Evolutionary conservation across 1,140 invertebrate genomes (phyloP).

Genomic region (Bombus waltoni): DNA sequence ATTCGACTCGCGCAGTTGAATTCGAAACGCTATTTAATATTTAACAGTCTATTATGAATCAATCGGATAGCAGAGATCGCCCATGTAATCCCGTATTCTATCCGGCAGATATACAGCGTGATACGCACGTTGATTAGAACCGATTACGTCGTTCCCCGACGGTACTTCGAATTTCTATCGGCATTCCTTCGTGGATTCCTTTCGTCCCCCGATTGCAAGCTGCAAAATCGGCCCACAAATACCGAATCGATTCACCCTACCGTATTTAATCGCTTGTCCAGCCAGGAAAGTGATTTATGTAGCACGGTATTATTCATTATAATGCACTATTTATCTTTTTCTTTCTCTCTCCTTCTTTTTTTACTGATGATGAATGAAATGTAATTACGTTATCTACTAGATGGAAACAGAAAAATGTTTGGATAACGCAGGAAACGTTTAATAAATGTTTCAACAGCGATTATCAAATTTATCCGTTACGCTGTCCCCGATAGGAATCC

Average conservation of each 20-base stretch:
- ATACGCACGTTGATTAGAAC: constrained; percentile 62
- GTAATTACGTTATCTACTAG: neutral
- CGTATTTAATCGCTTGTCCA: neutral
- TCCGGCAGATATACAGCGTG: constrained; percentile 37
- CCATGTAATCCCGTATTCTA: constrained; percentile 56
- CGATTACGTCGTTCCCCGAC: constrained; percentile 55
- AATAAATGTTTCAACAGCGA: neutral
- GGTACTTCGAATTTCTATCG: constrained; percentile 54
- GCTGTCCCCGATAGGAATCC: constrained; percentile 5
- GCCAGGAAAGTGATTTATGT: neutral
- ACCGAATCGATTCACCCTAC: neutral
- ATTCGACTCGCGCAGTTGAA: constrained; percentile 17
- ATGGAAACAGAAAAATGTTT: neutral
- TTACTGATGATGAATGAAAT: neutral
- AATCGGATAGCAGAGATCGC: constrained; percentile 49
- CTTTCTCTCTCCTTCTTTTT: neutral
- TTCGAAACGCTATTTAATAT: constrained; percentile 53
- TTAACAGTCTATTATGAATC: constrained; percentile 59
- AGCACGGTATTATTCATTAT: neutral
- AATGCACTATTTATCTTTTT: neutral
- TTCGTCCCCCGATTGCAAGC: constrained; percentile 22
- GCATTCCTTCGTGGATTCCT: constrained; percentile 40
- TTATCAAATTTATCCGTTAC: constrained; percentile 21
- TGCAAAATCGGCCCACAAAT: constrained; percentile 11
- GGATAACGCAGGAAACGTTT: neutral